phyloP scores from a whole-genome alignment of 2,888 invertebrate genomes.

The Chrysina gloriosa region DNA sequence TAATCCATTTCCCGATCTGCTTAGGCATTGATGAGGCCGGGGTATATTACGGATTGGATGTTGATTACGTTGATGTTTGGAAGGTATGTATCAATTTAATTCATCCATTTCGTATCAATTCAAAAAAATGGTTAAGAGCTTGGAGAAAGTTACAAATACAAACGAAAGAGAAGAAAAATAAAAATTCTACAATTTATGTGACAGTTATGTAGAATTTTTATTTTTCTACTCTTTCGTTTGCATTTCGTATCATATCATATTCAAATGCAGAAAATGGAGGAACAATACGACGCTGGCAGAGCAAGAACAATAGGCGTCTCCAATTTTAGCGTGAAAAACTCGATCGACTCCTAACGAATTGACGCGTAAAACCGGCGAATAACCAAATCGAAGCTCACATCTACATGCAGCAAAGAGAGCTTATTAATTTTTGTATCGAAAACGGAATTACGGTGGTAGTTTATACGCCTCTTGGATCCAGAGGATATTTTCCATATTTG shows the following conservation, averaged over 20 bases:
- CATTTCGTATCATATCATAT: no score
- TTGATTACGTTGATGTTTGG: constrained; percentile 57
- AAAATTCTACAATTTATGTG: no score
- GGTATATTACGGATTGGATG: background rate
- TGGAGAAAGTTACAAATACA: no score
- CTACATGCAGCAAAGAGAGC: constrained; percentile 78
- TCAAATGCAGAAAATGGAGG: constrained; percentile 34
- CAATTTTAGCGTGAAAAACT: constrained; percentile 82
- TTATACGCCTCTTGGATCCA: constrained; percentile 83
- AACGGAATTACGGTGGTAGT: constrained; percentile 80
- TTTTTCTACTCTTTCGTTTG: no score
- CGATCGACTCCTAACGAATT: constrained; percentile 70
- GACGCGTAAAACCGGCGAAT: constrained; percentile 72
- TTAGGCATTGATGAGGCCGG: constrained; percentile 70
- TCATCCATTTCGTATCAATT: no score
- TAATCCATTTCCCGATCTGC: constrained; percentile 80
- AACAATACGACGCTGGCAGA: constrained; percentile 20
- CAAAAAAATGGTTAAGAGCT: no score
- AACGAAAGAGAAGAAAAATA: no score
- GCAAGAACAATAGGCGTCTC: constrained; percentile 78
- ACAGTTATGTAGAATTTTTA: no score
- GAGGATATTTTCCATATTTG: constrained; percentile 72
- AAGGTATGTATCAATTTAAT: background rate
- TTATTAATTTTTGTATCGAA: constrained; percentile 72
- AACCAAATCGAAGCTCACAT: constrained; percentile 82